These are phyloP conservation scores for Eretmochelys imbricata DNA, from an alignment of 2,113 vertebrate species.

Conservation along the genomic window DNA sequence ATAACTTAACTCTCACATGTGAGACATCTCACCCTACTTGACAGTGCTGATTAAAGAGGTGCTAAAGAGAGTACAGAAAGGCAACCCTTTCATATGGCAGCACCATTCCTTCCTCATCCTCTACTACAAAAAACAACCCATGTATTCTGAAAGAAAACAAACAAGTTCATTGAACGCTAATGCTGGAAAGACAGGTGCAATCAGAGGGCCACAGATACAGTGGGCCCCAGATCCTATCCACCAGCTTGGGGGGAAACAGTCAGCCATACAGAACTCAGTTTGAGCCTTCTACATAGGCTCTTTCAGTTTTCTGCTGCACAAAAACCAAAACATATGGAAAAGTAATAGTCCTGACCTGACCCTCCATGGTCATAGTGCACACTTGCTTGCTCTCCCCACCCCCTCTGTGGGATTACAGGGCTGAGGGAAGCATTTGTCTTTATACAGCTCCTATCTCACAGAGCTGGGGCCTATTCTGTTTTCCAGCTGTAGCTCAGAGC, in stretches of 20 bases:
- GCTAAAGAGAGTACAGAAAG: background rate
- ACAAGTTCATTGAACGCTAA: background rate
- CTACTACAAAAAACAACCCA: background rate
- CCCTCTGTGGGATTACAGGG: too few relatives aligned
- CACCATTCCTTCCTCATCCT: background rate
- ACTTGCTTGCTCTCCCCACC: too few relatives aligned
- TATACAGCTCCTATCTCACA: background rate
- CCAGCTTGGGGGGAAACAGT: background rate
- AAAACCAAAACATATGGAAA: background rate
- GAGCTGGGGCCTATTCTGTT: background rate
- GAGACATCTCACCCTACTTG: constrained; percentile 54
- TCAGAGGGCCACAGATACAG: background rate
- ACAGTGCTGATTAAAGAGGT: constrained; percentile 62
- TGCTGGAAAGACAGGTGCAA: constrained; percentile 38
- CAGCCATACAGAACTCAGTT: background rate
- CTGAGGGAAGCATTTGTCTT: background rate
- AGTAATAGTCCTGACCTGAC: background rate
- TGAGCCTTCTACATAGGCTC: background rate
- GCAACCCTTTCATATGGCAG: background rate
- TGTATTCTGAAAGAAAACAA: constrained; percentile 20
- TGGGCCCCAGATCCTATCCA: background rate
- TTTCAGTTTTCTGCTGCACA: background rate
- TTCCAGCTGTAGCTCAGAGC: background rate
- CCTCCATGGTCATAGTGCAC: background rate
- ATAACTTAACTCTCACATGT: constrained; percentile 62